Evolutionary conservation across 1,140 invertebrate species (phyloP).

Genomic region (Papilio dardanus): DNA sequence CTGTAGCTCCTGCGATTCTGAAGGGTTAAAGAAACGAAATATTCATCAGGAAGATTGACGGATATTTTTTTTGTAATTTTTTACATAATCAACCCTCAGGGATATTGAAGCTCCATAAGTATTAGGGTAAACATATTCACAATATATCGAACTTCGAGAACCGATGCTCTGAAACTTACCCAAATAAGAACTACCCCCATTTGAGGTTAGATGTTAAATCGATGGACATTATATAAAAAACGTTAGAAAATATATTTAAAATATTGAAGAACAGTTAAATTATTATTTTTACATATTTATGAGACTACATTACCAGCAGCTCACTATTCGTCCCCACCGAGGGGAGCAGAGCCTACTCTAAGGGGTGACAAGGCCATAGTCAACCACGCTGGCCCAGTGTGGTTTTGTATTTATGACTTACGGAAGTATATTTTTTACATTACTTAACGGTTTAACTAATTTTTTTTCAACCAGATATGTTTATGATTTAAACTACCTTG

Average conservation of each 20-base stretch:
- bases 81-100: not conserved
- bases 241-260: not conserved
- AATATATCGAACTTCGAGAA: not conserved
- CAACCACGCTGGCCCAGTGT: no score
- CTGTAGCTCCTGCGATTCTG: not conserved
- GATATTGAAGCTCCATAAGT: not conserved
- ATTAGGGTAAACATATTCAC: slow-evolving; percentile 9
- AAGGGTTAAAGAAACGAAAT: not conserved
- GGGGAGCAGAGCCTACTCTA: no score
- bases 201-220: not conserved
- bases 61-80: not conserved
- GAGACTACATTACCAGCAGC: no score
- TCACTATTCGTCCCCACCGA: no score
- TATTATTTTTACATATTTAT: not conserved
- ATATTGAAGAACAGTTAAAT: not conserved
- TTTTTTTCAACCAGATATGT: not conserved
- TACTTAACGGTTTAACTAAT: not conserved
- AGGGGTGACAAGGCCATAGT: no score
- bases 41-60: not conserved
- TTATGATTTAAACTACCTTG: slow-evolving; percentile 3
- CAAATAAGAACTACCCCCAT: not conserved
- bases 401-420: no score
- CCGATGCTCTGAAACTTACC: not conserved
- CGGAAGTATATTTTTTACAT: not conserved
- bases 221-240: not conserved